Conservation (phyloP, 2,113 vertebrate species). For the Pyrgilauda ruficollis region DNA sequence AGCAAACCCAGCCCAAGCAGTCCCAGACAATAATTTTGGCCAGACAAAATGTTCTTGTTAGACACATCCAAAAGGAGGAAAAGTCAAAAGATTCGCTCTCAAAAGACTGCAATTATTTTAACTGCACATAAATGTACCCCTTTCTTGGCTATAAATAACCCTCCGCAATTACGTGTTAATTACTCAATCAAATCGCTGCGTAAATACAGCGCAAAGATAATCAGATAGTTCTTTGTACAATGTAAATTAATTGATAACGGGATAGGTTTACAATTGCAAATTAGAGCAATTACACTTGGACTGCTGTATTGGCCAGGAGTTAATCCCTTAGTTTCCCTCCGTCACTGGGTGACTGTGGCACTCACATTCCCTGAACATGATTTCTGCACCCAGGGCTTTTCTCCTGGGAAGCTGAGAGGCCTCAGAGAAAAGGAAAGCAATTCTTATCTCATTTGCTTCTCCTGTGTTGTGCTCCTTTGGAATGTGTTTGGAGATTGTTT, state of each 20-base stretch:
- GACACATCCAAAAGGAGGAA: neutral
- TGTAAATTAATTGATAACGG: conserved; percentile 74
- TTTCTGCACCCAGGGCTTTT: too few relatives aligned
- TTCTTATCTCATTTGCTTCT: too few relatives aligned
- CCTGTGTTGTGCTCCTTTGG: too few relatives aligned
- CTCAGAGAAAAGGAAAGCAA: too few relatives aligned
- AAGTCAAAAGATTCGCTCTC: neutral
- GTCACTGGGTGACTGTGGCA: neutral
- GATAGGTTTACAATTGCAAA: conserved; percentile 58
- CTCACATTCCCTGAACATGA: too few relatives aligned
- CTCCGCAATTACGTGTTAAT: conserved; percentile 69
- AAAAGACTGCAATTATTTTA: conserved; percentile 52
- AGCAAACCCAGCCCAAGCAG: neutral
- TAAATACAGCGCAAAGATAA: conserved; percentile 58
- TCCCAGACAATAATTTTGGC: neutral
- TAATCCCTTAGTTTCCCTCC: neutral
- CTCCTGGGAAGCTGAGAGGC: too few relatives aligned
- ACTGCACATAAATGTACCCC: neutral
- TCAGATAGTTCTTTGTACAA: conserved; percentile 67
- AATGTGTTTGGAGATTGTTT: too few relatives aligned
- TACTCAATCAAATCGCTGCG: conserved; percentile 56
- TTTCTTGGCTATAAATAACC: conserved; percentile 65
- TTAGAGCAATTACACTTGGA: neutral
- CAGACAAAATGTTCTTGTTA: neutral
- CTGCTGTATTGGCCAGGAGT: neutral